phyloP scores from a whole-genome alignment of 2,888 invertebrate species.

The Sipunculus nudus region DNA sequence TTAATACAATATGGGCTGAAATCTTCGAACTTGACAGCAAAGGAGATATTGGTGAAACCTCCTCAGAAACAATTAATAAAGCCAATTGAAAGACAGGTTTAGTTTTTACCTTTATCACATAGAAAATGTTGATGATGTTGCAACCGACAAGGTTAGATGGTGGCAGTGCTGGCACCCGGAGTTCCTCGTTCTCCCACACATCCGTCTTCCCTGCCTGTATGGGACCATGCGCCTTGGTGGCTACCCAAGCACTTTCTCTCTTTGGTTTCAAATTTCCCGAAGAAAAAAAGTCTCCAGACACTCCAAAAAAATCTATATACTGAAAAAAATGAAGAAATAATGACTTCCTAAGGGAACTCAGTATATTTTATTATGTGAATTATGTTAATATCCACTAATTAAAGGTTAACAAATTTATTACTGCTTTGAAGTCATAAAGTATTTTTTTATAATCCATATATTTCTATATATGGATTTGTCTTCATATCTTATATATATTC shows the following conservation, averaged over 20 bases:
- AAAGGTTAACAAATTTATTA: too few species aligned
- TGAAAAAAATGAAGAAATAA: conserved; percentile 10
- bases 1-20: too few species aligned
- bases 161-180: conserved; percentile 40
- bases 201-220: conserved; percentile 18
- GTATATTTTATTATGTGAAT: too few species aligned
- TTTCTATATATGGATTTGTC: too few species aligned
- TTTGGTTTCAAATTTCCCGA: conserved; percentile 16
- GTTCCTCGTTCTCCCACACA: conserved; percentile 24
- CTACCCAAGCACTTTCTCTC: conserved; percentile 5
- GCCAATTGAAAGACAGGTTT: too few species aligned
- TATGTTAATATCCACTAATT: too few species aligned
- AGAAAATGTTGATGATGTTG: conserved; percentile 38
- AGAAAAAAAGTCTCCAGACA: conserved; percentile 11
- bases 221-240: not conserved
- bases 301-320: conserved; percentile 26
- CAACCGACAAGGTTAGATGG: conserved; percentile 44
- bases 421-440: too few species aligned
- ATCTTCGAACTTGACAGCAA: too few species aligned
- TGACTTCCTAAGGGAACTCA: not conserved
- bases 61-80: too few species aligned
- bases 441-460: too few species aligned
- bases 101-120: conserved; percentile 44
- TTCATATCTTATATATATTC: too few species aligned
- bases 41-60: too few species aligned